A percentile compares a stretch with the other conserved stretches of the same genome.
Evolutionary conservation across 1,140 invertebrate genomes (phyloP).

Genomic region (Zaprionus taronus): DNA sequence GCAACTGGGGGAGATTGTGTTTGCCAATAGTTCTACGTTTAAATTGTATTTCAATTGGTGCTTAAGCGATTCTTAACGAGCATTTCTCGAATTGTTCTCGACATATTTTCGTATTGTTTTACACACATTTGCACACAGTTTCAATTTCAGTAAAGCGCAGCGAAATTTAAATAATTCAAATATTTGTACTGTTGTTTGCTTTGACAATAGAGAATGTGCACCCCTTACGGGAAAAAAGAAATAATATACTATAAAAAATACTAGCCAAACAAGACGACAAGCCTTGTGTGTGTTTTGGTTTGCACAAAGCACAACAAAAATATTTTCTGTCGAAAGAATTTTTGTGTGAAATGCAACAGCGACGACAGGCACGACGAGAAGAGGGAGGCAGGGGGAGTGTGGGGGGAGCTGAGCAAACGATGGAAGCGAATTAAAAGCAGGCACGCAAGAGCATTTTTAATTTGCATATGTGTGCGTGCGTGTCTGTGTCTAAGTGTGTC

Average conservation of each 20-base stretch:
- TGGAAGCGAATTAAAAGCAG: slow-evolving; percentile 29
- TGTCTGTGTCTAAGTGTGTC: slow-evolving; percentile 16
- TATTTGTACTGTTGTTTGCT: neutral
- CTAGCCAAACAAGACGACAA: slow-evolving; percentile 6
- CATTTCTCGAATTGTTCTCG: neutral
- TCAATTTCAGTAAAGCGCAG: slow-evolving; percentile 20
- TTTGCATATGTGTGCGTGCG: slow-evolving; percentile 31
- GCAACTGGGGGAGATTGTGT: neutral
- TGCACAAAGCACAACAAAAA: slow-evolving; percentile 47
- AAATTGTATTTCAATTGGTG: slow-evolving; percentile 2
- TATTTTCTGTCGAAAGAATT: slow-evolving; percentile 33
- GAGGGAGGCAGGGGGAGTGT: neutral
- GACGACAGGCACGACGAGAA: slow-evolving; percentile 29
- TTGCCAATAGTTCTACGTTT: neutral
- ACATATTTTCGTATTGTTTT: neutral
- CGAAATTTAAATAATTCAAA: slow-evolving; percentile 56
- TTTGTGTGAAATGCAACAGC: slow-evolving; percentile 49
- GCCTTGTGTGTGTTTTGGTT: slow-evolving; percentile 30
- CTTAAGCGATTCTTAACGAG: slow-evolving; percentile 2
- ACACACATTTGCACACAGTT: neutral
- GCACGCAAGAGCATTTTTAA: slow-evolving; percentile 45
- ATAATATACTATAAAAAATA: neutral
- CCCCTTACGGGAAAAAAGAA: neutral
- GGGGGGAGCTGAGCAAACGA: neutral
- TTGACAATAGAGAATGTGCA: slow-evolving; percentile 3